A percentile compares a stretch with the other conserved stretches of the same genome.
These are phyloP conservation scores for Pedetes capensis DNA, from an alignment of 2,113 vertebrate genomes.

Conservation along the genomic window DNA sequence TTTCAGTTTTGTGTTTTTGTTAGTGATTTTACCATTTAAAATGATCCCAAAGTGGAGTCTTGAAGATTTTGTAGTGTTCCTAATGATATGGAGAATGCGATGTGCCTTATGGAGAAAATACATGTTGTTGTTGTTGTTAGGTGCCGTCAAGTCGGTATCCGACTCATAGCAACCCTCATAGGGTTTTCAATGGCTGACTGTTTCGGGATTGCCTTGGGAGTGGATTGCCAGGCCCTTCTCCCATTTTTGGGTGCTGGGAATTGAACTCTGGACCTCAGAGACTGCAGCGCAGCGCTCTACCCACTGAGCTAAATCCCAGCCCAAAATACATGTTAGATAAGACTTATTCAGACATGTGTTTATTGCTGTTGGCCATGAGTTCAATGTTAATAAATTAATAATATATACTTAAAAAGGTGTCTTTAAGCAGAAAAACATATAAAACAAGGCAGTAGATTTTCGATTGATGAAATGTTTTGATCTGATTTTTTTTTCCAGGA, in stretches of 20 bases:
- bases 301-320: too few species aligned
- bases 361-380: background rate
- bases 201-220: too few species aligned
- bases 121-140: too few species aligned
- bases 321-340: background rate
- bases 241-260: too few species aligned
- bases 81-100: background rate
- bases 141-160: too few species aligned
- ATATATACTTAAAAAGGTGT: background rate
- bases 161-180: too few species aligned
- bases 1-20: background rate
- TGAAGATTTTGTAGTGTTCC: background rate
- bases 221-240: too few species aligned
- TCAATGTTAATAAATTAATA: background rate
- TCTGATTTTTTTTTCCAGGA: background rate
- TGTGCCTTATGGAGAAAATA: background rate
- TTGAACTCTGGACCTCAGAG: too few species aligned
- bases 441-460: background rate
- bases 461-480: background rate
- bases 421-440: background rate
- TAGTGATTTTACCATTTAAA: background rate
- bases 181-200: too few species aligned
- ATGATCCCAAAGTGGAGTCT: background rate
- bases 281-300: too few species aligned
- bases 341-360: background rate